Conservation (phyloP, 2,888 invertebrate genomes). For the Panopea generosa region DNA sequence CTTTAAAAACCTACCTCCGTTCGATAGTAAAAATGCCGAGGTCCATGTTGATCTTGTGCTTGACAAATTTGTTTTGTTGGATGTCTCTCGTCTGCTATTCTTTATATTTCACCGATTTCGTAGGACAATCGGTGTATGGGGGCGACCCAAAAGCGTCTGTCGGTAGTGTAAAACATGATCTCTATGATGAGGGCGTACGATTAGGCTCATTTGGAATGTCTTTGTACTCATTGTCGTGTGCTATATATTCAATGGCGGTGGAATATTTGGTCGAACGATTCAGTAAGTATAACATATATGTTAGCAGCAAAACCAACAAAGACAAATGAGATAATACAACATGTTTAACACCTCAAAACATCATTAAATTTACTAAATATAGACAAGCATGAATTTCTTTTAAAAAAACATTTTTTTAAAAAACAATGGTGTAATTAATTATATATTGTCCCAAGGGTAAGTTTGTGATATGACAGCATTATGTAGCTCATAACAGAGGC, state of each 20-base stretch:
- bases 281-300: conserved; percentile 78
- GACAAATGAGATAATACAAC: no score
- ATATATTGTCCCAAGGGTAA: no score
- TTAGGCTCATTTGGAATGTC: conserved; percentile 99
- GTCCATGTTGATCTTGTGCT: conserved; percentile 93
- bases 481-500: no score
- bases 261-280: conserved; percentile 93
- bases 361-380: no score
- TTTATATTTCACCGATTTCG: conserved; percentile 98
- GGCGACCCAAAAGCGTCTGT: conserved; percentile 90
- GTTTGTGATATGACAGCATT: no score
- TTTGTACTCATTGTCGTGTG: conserved; percentile 94
- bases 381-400: no score
- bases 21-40: conserved; percentile 97
- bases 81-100: conserved; percentile 99
- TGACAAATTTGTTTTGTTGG: conserved; percentile 98
- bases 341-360: no score
- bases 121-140: conserved; percentile 92
- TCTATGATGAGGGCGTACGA: conserved; percentile 95
- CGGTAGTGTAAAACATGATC: conserved; percentile 81
- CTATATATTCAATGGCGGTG: conserved; percentile 95
- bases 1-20: conserved; percentile 91
- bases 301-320: no score
- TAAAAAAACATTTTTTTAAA: no score
- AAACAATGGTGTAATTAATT: no score